Evolutionary conservation across 1,140 invertebrate genomes (phyloP).

Genomic region (Sweltsa coloradensis): DNA sequence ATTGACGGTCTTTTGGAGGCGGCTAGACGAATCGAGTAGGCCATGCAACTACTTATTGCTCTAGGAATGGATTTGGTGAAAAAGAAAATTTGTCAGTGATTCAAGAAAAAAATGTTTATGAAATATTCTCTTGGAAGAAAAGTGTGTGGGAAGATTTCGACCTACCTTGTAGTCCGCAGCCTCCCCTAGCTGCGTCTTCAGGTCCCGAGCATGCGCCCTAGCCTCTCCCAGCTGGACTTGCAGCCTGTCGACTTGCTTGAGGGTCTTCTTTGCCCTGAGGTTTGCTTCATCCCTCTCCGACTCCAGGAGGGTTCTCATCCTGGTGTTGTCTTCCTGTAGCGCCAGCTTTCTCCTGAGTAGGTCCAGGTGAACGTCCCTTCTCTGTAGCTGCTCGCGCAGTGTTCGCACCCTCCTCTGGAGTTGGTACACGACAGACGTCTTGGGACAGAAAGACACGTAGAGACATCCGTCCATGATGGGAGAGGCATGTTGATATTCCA

Average conservation of each 20-base stretch:
- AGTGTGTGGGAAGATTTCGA: not conserved
- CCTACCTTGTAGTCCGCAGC: constrained; percentile 69
- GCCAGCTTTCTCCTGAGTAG: constrained; percentile 73
- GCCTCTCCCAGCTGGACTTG: constrained; percentile 58
- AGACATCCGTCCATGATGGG: no score
- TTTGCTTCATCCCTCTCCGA: constrained; percentile 66
- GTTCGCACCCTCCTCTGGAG: constrained; percentile 67
- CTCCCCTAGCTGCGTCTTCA: constrained; percentile 65
- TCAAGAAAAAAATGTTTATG: not conserved
- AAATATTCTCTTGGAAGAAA: not conserved
- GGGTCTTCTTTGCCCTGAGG: constrained; percentile 53
- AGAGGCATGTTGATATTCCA: no score
- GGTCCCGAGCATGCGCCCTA: constrained; percentile 53
- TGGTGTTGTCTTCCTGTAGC: constrained; percentile 55
- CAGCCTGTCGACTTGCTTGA: constrained; percentile 62
- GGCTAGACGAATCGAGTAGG: no score
- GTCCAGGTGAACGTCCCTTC: constrained; percentile 83
- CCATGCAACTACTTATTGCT: no score
- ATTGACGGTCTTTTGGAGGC: no score
- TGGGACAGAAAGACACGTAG: no score
- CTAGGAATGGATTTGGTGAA: no score
- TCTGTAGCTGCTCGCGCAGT: constrained; percentile 75
- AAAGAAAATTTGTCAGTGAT: no score
- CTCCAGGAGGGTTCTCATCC: constrained; percentile 30
- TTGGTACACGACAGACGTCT: constrained; percentile 75